Base-by-base conservation (phyloP, 2,888 invertebrate species). In the Leptopterna dolabrata region DNA sequence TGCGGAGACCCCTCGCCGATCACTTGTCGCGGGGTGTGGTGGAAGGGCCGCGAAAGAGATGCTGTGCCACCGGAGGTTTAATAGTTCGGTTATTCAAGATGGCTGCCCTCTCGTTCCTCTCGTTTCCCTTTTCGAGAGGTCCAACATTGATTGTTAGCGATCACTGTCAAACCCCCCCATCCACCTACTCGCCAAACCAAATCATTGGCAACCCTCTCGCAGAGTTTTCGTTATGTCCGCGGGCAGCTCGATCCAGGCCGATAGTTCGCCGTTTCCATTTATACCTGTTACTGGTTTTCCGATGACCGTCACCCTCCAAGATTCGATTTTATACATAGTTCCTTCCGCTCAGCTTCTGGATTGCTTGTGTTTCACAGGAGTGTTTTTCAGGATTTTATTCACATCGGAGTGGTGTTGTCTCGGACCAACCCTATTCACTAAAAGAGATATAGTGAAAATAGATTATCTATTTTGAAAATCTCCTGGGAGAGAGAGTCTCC, bases 1-100 rank as follows among this genome's bases (percentile, higher is more conserved):
- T n/a, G 76, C 24, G 4, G 19, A 47, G 45, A 43, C 45, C 45
- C 43, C 6, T 51, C 55, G 82, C 63, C n/a, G n/a, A n/a, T 36
- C 82, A 82, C 82, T 70, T 82, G 82, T 63, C 36, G 70, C 70
- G 36, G 70, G 36, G 63, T 29, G 70, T 36, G 83, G 43, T 41
- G 83, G 70, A 78, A 78, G 78, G 78, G 45, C 83, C 43, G 83
- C 83, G 83, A 83, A 83, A 83, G 83, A 83, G 83, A 83, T 83
- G 83, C 83, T 81, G 51, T 55, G 55, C 83, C 63, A 63, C 55
- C 41, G 63, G 55, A 55, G 70, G 83, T 83, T 55, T 83, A 83
- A 83, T 83, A 83, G 83, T 70, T 83, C 83, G 83, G 83, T 70
- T 83, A 83, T 83, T 83, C 83, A 83, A 83, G 83, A 83, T 83